Evolutionary conservation across 2,797 vertebrate species (phyloP).

Genomic region (Poeciliopsis gracilis): DNA sequence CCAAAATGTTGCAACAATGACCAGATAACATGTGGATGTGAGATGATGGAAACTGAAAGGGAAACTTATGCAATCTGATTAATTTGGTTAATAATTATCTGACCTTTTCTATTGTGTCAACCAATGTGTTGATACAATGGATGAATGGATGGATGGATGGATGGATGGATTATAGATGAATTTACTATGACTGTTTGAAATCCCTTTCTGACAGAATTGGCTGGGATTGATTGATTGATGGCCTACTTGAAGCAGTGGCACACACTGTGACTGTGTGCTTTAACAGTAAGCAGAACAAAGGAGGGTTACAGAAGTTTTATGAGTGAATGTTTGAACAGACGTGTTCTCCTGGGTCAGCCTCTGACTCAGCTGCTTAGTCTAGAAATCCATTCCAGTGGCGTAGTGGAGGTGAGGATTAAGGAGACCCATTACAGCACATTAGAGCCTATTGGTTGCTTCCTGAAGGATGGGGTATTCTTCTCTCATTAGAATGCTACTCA

Average conservation of each 20-base stretch:
- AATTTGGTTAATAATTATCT: background rate
- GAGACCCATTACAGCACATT: constrained; percentile 15
- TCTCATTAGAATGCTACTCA: constrained; percentile 14
- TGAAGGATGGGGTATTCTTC: constrained; percentile 11
- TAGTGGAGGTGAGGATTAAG: constrained; percentile 29
- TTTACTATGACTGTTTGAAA: background rate
- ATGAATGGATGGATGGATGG: too few relatives aligned
- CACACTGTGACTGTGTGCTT: constrained; percentile 21
- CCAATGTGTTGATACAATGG: too few relatives aligned
- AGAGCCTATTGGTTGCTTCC: background rate
- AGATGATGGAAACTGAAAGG: too few relatives aligned
- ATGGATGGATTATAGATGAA: background rate
- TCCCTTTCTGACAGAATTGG: background rate
- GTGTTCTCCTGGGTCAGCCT: constrained; percentile 20
- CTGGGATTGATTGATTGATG: background rate
- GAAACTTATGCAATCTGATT: background rate
- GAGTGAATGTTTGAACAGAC: constrained; percentile 36
- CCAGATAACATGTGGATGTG: too few relatives aligned
- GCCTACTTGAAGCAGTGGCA: constrained; percentile 51
- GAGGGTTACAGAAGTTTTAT: constrained; percentile 44
- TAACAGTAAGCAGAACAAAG: constrained; percentile 1
- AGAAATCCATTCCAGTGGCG: constrained; percentile 18
- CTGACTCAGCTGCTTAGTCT: constrained; percentile 31
- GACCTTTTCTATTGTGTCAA: background rate
- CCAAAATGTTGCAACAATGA: too few relatives aligned